Evolutionary conservation across 2,113 vertebrate genomes (phyloP), one percentile per base, ranked within the genome.

Genomic region (Equus quagga): DNA sequence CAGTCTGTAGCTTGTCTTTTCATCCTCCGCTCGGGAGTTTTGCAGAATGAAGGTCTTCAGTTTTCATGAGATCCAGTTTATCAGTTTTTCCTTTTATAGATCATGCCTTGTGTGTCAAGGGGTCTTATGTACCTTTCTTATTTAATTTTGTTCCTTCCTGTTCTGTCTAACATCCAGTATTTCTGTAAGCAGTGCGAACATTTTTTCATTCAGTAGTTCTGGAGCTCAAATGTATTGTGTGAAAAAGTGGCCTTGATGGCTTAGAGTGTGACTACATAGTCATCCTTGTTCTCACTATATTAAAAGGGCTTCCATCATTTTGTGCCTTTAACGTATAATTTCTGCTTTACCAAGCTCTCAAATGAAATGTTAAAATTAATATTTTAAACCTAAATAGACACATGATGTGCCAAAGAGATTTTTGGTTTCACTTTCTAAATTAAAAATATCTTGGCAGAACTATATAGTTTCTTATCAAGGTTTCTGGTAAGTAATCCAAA

Each of bases 341-440:
- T 95, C 51, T 97, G 5, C 54, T 13, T 86, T 62, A 94, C 14
- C 19, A 83, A 44, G 21, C 69, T 75, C 6, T 91, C 81, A 88
- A 54, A 18, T 54, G 5, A 69, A 96, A 79, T 31, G 41, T 92
- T 90, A 83, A 96, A 89, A 54, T 82, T 56, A 95, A 24, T 82
- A 89, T 72, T 97, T 89, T 69, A 69, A 94, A 97, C 86, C 91
- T 96, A 94, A 97, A 60, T 28, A 60, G 44, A 28, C 6, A n/a
- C 0, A n/a, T 24, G 28, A 69, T 88, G 56, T 94, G 78, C 86
- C 67, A 76, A 96, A 72, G 62, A 91, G 14, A 49, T 62, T 96
- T 89, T 97, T 83, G 62, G 93, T 98, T 97, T 97, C 79, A 89
- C 91, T 97, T 97, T 97, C 96, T 89, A 95, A 97, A 75, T 96